A percentile compares a stretch with the other conserved stretches of the same genome.
phyloP scores from a whole-genome alignment of 2,888 invertebrate species.

The Chrysolina americana region DNA sequence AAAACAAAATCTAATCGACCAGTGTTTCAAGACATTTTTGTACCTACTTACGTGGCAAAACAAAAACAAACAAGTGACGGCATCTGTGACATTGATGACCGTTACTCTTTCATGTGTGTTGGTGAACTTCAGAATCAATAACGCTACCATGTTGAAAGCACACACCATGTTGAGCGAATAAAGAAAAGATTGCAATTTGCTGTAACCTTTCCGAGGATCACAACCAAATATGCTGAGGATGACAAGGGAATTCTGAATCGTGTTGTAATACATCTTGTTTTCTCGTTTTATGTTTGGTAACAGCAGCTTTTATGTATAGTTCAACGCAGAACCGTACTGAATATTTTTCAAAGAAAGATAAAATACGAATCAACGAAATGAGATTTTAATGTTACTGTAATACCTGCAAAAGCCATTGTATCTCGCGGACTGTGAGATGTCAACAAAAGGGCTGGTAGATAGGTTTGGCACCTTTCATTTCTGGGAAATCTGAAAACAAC shows the following conservation, averaged over 20 bases:
- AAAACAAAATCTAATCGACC: background rate
- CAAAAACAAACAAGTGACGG: background rate
- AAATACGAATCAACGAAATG: too few relatives aligned
- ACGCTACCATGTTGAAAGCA: background rate
- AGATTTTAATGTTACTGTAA: too few relatives aligned
- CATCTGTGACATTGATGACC: background rate
- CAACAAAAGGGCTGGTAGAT: too few relatives aligned
- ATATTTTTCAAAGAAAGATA: background rate
- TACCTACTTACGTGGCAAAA: constrained; percentile 1
- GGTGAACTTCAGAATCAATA: background rate
- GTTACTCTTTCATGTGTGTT: background rate
- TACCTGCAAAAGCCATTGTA: too few relatives aligned
- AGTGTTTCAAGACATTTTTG: too few relatives aligned
- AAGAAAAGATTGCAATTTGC: background rate
- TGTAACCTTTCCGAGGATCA: background rate
- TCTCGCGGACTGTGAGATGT: too few relatives aligned
- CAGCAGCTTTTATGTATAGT: too few relatives aligned
- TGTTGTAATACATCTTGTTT: background rate
- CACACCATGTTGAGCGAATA: background rate
- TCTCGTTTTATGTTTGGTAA: background rate
- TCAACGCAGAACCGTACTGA: background rate
- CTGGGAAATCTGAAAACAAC: too few relatives aligned
- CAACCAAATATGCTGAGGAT: background rate
- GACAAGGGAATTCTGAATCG: background rate
- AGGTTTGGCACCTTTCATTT: too few relatives aligned